Conservation (phyloP, 2,113 vertebrate species). For the Parotia lawesii region DNA sequence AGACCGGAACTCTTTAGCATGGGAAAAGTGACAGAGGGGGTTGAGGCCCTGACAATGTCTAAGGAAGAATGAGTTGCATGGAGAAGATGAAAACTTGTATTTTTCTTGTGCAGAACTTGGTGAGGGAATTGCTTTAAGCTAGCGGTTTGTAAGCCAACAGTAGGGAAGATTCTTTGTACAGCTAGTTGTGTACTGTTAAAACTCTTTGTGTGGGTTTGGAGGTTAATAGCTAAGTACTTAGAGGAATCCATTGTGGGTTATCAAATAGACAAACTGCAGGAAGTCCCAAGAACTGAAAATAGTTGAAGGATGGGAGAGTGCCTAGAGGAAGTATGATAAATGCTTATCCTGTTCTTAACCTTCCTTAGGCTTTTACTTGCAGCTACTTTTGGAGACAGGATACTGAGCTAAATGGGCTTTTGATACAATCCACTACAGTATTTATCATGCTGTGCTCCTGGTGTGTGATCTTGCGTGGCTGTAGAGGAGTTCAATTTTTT, state of each 20-base stretch:
- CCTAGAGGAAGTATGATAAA: slow-evolving; percentile 1
- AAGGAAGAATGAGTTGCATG: neutral
- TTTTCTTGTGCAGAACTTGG: neutral
- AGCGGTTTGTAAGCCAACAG: neutral
- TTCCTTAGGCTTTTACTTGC: neutral
- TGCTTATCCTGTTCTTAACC: neutral
- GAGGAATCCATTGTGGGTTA: neutral
- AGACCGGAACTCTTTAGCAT: neutral
- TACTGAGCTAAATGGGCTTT: neutral
- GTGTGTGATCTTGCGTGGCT: neutral
- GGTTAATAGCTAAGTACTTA: neutral
- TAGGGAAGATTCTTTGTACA: neutral
- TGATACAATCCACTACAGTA: neutral
- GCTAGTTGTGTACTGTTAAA: neutral
- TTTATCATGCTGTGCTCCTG: neutral
- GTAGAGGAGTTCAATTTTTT: neutral
- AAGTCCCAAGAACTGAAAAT: neutral
- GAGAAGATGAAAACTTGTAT: neutral
- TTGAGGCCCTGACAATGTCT: neutral
- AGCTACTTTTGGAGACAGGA: neutral
- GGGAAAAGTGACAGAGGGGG: neutral
- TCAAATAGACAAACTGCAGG: neutral
- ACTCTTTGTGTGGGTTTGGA: neutral
- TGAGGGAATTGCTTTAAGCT: neutral
- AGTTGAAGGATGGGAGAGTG: neutral